Evolutionary conservation across 2,888 invertebrate species (phyloP).

Genomic region (Bimastos eiseni): DNA sequence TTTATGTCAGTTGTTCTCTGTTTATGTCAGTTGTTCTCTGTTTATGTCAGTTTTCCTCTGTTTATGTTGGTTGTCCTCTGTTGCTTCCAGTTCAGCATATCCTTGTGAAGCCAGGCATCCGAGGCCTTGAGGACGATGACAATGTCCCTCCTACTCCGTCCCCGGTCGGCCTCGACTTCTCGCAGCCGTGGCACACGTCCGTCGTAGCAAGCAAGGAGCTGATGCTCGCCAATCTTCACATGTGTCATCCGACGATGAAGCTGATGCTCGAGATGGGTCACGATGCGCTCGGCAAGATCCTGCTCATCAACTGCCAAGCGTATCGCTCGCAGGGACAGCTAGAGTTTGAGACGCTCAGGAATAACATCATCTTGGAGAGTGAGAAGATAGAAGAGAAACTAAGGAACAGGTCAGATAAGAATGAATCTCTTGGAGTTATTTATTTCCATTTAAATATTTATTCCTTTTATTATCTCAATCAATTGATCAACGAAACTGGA

Average conservation of each 20-base stretch:
- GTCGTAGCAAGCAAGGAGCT: conserved; percentile 51
- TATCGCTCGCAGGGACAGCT: conserved; percentile 59
- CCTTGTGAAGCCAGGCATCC: conserved; percentile 58
- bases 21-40: too few relatives aligned
- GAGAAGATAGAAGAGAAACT: conserved; percentile 61
- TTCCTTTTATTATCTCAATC: too few relatives aligned
- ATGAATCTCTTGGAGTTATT: too few relatives aligned
- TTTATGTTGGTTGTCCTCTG: not conserved
- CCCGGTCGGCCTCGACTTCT: conserved; percentile 60
- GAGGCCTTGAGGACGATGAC: conserved; percentile 59
- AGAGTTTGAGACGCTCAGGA: conserved; percentile 61
- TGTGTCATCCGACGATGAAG: conserved; percentile 61
- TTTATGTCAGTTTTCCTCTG: too few relatives aligned
- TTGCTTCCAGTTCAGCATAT: conserved; percentile 58
- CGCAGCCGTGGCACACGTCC: conserved; percentile 59
- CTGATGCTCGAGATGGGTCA: conserved; percentile 59
- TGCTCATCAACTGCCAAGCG: conserved; percentile 56
- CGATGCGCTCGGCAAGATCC: conserved; percentile 55
- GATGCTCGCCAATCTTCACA: conserved; percentile 56
- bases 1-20: too few relatives aligned
- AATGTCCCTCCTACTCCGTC: conserved; percentile 57
- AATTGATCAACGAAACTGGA: too few relatives aligned
- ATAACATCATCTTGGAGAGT: conserved; percentile 59
- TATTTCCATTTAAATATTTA: too few relatives aligned
- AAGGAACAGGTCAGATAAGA: conserved; percentile 55